phyloP scores from a whole-genome alignment of 2,888 invertebrate species.

The Drosophila anomelani region DNA sequence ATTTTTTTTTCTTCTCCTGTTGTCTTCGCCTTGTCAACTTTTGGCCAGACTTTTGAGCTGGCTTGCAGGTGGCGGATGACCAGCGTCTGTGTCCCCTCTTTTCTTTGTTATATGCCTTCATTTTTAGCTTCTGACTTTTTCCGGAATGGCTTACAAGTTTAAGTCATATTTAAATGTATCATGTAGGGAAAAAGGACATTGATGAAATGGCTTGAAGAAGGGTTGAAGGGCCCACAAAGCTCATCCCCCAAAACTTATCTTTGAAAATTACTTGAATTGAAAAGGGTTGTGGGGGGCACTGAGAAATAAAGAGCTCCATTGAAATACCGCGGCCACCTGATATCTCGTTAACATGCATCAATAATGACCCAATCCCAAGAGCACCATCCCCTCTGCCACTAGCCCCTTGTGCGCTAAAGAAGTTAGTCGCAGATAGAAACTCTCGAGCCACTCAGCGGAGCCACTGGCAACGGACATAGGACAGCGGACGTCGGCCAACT shows the following conservation, averaged over 20 bases:
- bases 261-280: background rate
- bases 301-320: constrained; percentile 38
- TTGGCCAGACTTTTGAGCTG: constrained; percentile 64
- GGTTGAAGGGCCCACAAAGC: background rate
- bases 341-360: constrained; percentile 76
- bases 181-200: background rate
- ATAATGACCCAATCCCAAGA: constrained; percentile 54
- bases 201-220: background rate
- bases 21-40: constrained; percentile 73
- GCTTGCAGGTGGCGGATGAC: constrained; percentile 37
- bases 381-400: constrained; percentile 5
- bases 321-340: constrained; percentile 62
- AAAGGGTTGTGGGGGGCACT: constrained; percentile 11
- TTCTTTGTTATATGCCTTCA: background rate
- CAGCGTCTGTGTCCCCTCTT: constrained; percentile 20
- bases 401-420: constrained; percentile 12
- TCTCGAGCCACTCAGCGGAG: constrained; percentile 62
- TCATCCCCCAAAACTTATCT: background rate
- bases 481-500: constrained; percentile 48
- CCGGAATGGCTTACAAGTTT: background rate
- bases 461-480: constrained; percentile 34
- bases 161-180: background rate
- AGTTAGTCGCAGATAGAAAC: constrained; percentile 54
- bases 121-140: constrained; percentile 6
- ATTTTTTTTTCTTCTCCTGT: constrained; percentile 35